Conservation (phyloP, 2,888 invertebrate species). For the Automeris io region DNA sequence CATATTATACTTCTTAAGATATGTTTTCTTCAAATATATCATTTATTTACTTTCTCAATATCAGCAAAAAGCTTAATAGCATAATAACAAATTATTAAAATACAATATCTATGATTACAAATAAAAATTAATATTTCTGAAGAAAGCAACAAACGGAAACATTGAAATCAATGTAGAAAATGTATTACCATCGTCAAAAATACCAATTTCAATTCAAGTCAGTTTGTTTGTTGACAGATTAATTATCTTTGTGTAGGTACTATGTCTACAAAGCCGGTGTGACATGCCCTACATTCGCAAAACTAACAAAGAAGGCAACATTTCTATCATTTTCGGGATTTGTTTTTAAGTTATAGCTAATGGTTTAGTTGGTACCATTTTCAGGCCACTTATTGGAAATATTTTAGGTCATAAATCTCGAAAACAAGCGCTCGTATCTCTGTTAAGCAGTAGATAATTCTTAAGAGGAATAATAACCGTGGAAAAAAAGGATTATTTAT, state of each 20-base stretch:
- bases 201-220: conserved; percentile 15
- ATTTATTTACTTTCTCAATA: not conserved
- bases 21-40: not conserved
- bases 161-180: not conserved
- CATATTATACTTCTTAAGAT: not conserved
- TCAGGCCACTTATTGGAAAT: conserved; percentile 12
- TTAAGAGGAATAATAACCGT: too few species aligned
- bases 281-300: conserved; percentile 3
- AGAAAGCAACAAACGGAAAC: not conserved
- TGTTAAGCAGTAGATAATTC: not conserved
- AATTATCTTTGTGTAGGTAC: conserved; percentile 27
- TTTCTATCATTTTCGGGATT: conserved; percentile 10
- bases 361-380: conserved; percentile 18
- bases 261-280: conserved; percentile 13
- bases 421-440: conserved; percentile 4
- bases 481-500: too few species aligned
- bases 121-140: too few species aligned
- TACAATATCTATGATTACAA: too few species aligned
- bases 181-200: conserved; percentile 10
- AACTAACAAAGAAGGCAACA: conserved; percentile 6
- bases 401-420: conserved; percentile 9
- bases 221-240: conserved; percentile 28
- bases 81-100: too few species aligned
- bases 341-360: conserved; percentile 21
- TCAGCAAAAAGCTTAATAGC: too few species aligned